Evolutionary conservation across 2,888 invertebrate species (phyloP), one percentile per base, ranked within the genome.

Genomic region (Agriopis marginaria): DNA sequence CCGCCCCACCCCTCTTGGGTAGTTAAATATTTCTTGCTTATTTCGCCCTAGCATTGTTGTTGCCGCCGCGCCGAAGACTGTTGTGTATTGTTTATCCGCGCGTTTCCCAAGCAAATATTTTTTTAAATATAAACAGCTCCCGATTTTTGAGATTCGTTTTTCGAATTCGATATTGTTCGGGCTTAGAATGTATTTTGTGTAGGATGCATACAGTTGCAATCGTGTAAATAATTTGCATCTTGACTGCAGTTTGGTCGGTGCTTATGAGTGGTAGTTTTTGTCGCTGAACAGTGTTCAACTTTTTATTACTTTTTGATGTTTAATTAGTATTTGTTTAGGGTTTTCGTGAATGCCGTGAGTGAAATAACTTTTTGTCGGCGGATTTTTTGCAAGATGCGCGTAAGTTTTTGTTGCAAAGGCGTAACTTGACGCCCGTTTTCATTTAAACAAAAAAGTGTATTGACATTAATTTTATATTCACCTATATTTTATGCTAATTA

Each of bases 1-100:
- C 88, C 91, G 89, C 93, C 93, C 93, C 89, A 83, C 90, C 91
- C 93, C 91, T 83, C 91, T 75, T 81, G 86, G 91, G 93, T 94
- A 93, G 94, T 94, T 94, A 94, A 94, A 94, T 94, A 94, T 94
- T 94, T 94, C 94, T 94, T 94, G 94, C 94, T 94, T 94, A 93
- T 94, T 94, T 93, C 94, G 93, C 91, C 89, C 87, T 87, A 93
- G 94, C 94, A 94, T 94, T 94, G 94, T 94, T 94, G 94, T 94
- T 92, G 86, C 90, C 89, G 93, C 89, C 85, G 89, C 93, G 91
- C 84, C 86, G 89, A 84, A 86, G 91, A 82, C 91, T 93, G 94
- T 94, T 93, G 93, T 93, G 92, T 91, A 89, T 91, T 93, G 93
- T 93, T 93, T 93, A 90, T 91, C 89, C 80, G 87, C 87, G 89